These are phyloP conservation scores for Pterocles gutturalis DNA, from an alignment of 2,113 vertebrate genomes.

Conservation along the genomic window DNA sequence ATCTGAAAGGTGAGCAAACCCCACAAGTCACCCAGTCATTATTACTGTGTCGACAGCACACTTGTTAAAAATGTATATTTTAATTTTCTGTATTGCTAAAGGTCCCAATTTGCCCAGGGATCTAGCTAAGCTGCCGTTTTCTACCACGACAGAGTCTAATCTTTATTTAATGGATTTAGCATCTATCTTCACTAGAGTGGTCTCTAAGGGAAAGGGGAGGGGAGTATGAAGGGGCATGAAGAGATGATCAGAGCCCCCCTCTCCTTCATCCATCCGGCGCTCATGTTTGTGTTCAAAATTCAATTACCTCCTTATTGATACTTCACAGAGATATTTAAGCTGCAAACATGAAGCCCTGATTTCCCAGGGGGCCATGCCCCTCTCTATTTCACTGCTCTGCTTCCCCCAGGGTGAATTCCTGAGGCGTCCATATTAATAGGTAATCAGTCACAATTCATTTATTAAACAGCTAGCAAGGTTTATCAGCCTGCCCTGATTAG, in stretches of 20 bases:
- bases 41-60: constrained; percentile 72
- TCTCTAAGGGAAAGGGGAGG: constrained; percentile 85
- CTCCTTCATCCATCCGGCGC: constrained; percentile 89
- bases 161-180: constrained; percentile 99
- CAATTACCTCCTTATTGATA: constrained; percentile 99
- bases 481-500: constrained; percentile 97
- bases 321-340: constrained; percentile 99
- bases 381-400: constrained; percentile 98
- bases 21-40: constrained; percentile 67
- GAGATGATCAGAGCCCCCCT: constrained; percentile 85
- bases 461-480: constrained; percentile 99
- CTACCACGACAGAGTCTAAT: constrained; percentile 91
- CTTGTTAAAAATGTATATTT: constrained; percentile 90
- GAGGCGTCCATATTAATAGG: constrained; percentile 99
- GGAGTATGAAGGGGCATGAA: constrained; percentile 83
- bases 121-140: constrained; percentile 89
- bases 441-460: constrained; percentile 99
- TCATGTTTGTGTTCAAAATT: constrained; percentile 99
- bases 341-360: constrained; percentile 99
- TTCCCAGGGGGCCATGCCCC: constrained; percentile 98
- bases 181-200: constrained; percentile 93
- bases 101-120: constrained; percentile 81
- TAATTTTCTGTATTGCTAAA: constrained; percentile 85
- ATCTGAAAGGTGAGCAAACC: constrained; percentile 73
- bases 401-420: constrained; percentile 92